These are phyloP conservation scores for Stictonetta naevosa DNA, from an alignment of 2,113 vertebrate genomes.

Conservation along the genomic window DNA sequence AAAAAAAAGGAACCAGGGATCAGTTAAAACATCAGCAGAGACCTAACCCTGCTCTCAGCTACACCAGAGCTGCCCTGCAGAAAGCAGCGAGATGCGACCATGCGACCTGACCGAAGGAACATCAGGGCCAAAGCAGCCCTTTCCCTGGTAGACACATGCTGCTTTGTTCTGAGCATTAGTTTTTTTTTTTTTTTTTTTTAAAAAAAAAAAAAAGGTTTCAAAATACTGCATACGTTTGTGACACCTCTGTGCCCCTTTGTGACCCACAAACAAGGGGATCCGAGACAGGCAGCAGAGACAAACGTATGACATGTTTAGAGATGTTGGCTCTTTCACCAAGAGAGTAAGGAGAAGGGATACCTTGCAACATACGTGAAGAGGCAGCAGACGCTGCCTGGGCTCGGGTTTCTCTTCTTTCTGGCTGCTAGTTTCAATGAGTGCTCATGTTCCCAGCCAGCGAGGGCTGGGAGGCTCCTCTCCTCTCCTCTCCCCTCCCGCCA, in stretches of 20 bases:
- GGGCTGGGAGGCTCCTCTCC: neutral
- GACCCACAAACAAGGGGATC: neutral
- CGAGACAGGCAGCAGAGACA: neutral
- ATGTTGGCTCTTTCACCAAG: neutral
- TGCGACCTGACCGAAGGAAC: rapidly evolving
- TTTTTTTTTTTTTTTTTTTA: too few species aligned
- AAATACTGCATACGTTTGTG: neutral
- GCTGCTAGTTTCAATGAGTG: neutral
- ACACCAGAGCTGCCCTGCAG: neutral
- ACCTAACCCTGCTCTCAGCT: neutral
- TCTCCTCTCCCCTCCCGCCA: neutral
- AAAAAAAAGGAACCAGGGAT: neutral
- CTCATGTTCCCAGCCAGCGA: neutral
- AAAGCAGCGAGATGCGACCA: neutral
- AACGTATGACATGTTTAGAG: neutral
- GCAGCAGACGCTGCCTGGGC: rapidly evolving
- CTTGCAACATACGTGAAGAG: neutral
- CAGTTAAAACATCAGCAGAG: neutral
- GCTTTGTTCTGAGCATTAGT: neutral
- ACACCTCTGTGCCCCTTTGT: too few species aligned
- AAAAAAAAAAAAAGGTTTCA: neutral
- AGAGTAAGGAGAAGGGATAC: neutral
- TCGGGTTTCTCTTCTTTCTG: neutral
- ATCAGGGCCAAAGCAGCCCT: neutral
- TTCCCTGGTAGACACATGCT: neutral